Evolutionary conservation across 2,113 vertebrate species (phyloP).

Genomic region (Lichenostomus cassidix): DNA sequence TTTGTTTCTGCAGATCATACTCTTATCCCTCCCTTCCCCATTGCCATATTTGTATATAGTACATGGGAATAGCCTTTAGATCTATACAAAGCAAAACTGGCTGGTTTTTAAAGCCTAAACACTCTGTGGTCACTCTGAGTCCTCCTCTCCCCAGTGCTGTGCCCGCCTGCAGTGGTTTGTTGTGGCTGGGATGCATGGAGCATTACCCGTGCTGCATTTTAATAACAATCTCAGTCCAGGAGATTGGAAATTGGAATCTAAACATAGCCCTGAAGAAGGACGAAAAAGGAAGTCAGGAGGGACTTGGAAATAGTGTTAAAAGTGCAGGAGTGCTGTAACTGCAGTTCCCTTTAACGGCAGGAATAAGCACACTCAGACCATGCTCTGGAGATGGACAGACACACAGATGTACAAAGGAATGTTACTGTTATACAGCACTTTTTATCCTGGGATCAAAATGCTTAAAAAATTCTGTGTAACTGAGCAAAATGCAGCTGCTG

Average conservation of each 20-base stretch:
- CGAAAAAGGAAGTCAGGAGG: not conserved
- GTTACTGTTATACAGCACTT: not conserved
- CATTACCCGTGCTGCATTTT: not conserved
- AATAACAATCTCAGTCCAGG: not conserved
- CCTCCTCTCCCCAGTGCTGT: not conserved
- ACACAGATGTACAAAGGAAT: not conserved
- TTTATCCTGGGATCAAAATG: not conserved
- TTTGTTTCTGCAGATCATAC: constrained; percentile 22
- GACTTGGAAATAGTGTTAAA: constrained; percentile 11
- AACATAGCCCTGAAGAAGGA: constrained; percentile 20
- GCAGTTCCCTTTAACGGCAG: not conserved
- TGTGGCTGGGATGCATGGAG: constrained; percentile 13
- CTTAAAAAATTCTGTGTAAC: not conserved
- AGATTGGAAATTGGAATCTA: constrained; percentile 17
- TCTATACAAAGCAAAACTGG: not conserved
- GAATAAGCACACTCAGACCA: not conserved
- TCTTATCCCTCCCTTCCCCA: not conserved
- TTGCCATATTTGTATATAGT: not conserved
- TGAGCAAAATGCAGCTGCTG: constrained; percentile 9
- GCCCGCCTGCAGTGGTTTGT: not conserved
- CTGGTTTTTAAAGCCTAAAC: constrained; percentile 6
- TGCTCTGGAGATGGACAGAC: not conserved
- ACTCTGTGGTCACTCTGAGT: not conserved
- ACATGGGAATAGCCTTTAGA: not conserved
- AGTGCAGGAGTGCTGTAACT: not conserved